A percentile compares a stretch with the other conserved stretches of the same genome.
Evolutionary conservation across 1,140 invertebrate genomes (phyloP).

Genomic region (Philotrypesis tridentata): DNA sequence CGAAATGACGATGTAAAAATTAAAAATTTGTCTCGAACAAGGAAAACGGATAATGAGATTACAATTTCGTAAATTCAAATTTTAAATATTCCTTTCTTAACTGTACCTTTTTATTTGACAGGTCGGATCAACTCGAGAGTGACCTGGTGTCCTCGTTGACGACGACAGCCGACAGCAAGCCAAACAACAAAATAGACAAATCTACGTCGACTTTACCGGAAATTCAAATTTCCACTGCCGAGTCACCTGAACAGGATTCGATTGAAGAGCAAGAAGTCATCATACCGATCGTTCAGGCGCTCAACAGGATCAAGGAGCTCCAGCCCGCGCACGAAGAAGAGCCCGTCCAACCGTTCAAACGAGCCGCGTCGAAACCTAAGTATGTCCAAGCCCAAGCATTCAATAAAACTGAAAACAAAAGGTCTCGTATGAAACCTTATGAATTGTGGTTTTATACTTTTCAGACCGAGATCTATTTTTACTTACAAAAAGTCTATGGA

Average conservation of each 20-base stretch:
- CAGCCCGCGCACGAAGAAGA: neutral
- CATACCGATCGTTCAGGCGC: conserved; percentile 46
- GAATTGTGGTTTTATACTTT: neutral
- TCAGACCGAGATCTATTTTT: conserved; percentile 16
- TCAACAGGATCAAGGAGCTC: conserved; percentile 49
- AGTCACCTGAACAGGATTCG: neutral
- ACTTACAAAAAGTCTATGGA: neutral
- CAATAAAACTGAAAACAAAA: neutral
- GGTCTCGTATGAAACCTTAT: neutral
- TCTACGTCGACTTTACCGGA: conserved; percentile 2
- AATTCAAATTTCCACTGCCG: neutral
- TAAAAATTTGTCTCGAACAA: no score
- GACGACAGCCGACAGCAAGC: neutral
- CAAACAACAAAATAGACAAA: neutral
- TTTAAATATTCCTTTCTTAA: no score
- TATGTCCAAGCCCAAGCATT: neutral
- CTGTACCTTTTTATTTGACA: no score
- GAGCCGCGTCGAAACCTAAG: neutral
- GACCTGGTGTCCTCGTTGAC: conserved; percentile 11
- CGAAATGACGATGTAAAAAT: no score
- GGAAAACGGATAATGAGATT: no score
- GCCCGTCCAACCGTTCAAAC: neutral
- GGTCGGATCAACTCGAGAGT: neutral
- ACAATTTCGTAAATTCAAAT: no score
- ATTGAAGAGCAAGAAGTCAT: conserved; percentile 41